Conservation (phyloP, 2,113 vertebrate species). For the Anoplopoma fimbria region DNA sequence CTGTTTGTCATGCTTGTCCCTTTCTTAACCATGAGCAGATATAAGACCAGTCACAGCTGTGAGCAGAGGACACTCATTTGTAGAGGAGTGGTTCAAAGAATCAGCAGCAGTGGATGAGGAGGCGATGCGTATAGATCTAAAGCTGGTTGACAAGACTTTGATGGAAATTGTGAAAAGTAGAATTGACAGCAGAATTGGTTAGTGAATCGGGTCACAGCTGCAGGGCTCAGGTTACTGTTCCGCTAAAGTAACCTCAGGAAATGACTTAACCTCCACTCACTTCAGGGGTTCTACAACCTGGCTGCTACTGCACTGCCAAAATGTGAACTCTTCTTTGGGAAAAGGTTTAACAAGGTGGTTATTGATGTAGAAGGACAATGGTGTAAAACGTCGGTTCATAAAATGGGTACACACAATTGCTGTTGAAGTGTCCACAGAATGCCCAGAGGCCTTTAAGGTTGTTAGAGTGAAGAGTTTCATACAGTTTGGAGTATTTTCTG, state of each 20-base stretch:
- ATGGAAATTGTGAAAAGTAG: background rate
- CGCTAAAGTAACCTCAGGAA: conserved; percentile 18
- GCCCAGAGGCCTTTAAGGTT: background rate
- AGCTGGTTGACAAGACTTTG: conserved; percentile 5
- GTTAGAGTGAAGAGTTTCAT: background rate
- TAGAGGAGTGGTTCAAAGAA: background rate
- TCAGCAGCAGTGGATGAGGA: background rate
- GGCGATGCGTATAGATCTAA: background rate
- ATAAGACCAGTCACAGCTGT: background rate
- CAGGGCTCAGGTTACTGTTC: background rate
- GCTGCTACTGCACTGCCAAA: background rate
- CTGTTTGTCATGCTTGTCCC: conserved; percentile 11
- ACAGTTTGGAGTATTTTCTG: background rate
- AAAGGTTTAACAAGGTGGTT: background rate
- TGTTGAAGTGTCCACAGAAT: background rate
- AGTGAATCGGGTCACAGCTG: conserved; percentile 10
- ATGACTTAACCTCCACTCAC: conserved; percentile 24
- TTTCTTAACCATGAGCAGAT: conserved; percentile 20
- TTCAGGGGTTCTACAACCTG: background rate
- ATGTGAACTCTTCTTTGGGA: background rate
- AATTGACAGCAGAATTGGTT: background rate
- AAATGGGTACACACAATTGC: too few relatives aligned
- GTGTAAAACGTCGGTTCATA: background rate
- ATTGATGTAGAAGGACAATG: background rate
- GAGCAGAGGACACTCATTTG: conserved; percentile 12